These are phyloP conservation scores for Cervus canadensis DNA, from an alignment of 2,113 vertebrate genomes.

Conservation along the genomic window DNA sequence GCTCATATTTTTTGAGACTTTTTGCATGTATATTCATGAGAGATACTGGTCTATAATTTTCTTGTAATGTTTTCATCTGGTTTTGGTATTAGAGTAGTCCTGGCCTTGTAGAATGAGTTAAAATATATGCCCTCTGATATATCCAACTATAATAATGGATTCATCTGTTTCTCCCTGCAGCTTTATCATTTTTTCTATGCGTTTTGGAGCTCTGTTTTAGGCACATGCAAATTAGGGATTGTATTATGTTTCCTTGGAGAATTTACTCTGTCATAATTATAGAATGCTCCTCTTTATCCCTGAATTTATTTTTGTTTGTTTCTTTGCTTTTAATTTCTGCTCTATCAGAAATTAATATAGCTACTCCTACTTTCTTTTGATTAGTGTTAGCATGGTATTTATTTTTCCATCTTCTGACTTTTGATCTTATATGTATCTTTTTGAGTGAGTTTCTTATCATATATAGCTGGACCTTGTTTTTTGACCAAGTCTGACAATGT, in stretches of 20 bases:
- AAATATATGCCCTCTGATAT: not conserved
- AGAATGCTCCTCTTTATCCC: not conserved
- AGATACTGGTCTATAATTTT: not conserved
- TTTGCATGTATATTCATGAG: not conserved
- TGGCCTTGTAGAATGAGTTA: not conserved
- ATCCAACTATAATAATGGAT: not conserved
- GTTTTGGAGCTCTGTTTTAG: not conserved
- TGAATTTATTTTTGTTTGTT: not conserved
- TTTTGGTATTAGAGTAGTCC: not conserved
- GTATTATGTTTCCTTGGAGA: not conserved
- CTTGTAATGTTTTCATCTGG: not conserved
- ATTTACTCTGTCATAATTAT: not conserved
- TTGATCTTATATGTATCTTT: not conserved
- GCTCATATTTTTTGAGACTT: not conserved
- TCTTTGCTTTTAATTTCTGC: not conserved
- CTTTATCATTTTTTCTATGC: not conserved
- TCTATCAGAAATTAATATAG: not conserved
- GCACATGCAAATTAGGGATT: not conserved
- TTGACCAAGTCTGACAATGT: not conserved
- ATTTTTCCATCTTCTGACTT: not conserved
- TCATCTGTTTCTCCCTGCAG: not conserved
- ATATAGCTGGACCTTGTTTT: not conserved
- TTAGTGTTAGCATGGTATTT: not conserved
- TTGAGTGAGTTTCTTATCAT: not conserved
- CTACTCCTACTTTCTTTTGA: not conserved